Evolutionary conservation across 2,113 vertebrate species (phyloP), one percentile per base, ranked within the genome.

Genomic region (Ginglymostoma cirratum): DNA sequence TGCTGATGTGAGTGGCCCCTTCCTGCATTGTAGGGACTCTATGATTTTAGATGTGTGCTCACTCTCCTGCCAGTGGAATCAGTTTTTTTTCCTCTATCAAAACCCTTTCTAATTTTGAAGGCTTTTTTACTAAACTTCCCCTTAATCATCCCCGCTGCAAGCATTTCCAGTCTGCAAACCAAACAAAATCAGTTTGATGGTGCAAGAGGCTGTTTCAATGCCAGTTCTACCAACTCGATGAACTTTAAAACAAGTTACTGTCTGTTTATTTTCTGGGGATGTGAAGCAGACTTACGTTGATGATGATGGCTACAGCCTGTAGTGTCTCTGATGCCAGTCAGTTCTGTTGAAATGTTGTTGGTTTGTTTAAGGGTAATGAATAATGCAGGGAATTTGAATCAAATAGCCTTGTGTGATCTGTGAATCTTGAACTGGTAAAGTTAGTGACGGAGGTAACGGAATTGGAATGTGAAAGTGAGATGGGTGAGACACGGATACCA

Each of bases 391-490:
- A 27, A 72, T 14, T 30, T 95, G 69, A 48, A 95, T 27, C 42
- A 5, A 38, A 8, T 2, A 1, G 7, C 34, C 66, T 10, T 17
- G 67, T 19, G 5, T 45, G 42, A 72, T 23, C 27, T 19, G 65
- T 24, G 24, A 45, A 42, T 38, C 7, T 14, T 27, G 5, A 52
- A 76, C 21, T 72, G 38, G 67, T 93, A 72, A 95, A 96, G 96
- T 96, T 94, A 96, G 95, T 14, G 27, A 30, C 45, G 0, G 7
- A 45, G 96, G 85, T 94, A 96, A 97, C 97, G 95, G 90, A 95
- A 92, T 96, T 96, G 96, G 96, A 97, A 96, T 80, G 97, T 69
- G 69, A 96, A 97, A 92, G 86, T 95, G 34, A 97, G 96, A 96
- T 95, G 96, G 95, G 96, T 72, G 96, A n/a, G 96, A 42, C 66